phyloP scores from a whole-genome alignment of 2,113 vertebrate species.

The Furnarius figulus region DNA sequence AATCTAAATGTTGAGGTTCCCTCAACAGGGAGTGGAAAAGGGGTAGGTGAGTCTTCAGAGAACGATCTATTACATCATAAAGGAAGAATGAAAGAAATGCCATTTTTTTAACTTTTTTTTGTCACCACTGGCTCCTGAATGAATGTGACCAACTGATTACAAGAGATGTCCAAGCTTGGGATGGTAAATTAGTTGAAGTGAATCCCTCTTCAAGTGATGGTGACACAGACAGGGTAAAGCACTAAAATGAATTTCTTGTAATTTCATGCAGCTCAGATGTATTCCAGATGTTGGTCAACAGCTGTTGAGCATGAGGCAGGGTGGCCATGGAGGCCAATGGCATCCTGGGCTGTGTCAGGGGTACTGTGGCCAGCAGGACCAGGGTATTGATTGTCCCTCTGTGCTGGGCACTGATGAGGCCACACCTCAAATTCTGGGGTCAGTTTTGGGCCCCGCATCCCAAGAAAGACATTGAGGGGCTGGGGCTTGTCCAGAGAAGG shows the following conservation, averaged over 20 bases:
- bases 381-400: neutral
- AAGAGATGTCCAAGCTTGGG: too few species aligned
- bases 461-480: neutral
- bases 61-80: neutral
- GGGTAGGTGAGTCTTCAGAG: neutral
- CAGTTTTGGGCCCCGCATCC: too few species aligned
- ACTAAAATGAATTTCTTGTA: neutral
- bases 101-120: neutral
- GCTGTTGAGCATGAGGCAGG: neutral
- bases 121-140: neutral
- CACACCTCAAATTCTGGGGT: neutral
- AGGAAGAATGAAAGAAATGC: neutral
- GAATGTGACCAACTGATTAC: neutral
- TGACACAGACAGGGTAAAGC: neutral
- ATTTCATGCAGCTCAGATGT: neutral
- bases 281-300: neutral
- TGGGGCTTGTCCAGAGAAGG: neutral
- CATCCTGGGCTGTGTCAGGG: neutral
- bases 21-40: neutral
- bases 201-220: neutral
- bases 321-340: neutral
- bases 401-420: neutral
- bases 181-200: neutral
- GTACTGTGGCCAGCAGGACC: neutral
- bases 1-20: neutral